Conservation (phyloP, 2,113 vertebrate species). For the Mormoops blainvillei region DNA sequence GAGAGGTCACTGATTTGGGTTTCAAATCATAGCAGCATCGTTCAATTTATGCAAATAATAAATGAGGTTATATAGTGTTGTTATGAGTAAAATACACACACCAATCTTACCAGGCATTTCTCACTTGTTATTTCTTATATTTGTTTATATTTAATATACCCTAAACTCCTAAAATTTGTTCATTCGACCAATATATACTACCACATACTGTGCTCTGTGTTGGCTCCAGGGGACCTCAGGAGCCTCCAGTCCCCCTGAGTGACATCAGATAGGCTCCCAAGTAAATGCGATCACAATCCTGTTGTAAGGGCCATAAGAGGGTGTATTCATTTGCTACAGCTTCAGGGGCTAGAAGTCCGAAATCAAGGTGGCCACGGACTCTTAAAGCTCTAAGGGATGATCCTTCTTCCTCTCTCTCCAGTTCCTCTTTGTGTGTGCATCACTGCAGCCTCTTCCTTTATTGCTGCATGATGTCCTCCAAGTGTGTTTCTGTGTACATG, state of each 20-base stretch:
- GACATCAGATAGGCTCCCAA: background rate
- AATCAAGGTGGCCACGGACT: background rate
- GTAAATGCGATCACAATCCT: background rate
- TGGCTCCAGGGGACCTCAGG: background rate
- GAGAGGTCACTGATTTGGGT: background rate
- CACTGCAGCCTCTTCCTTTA: background rate
- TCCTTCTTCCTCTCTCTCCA: background rate
- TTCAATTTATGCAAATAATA: conserved; percentile 34
- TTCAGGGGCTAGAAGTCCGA: background rate
- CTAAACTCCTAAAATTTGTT: conserved; percentile 20
- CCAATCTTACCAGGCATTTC: background rate
- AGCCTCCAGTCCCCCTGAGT: background rate
- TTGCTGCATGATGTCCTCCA: fast-evolving
- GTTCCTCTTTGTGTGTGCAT: background rate
- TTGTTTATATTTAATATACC: conserved; percentile 41
- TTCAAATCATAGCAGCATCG: conserved; percentile 2
- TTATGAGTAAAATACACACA: conserved; percentile 27
- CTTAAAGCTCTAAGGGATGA: background rate
- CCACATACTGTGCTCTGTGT: background rate
- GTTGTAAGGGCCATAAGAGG: background rate
- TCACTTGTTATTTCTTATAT: conserved; percentile 58
- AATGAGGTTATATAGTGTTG: background rate
- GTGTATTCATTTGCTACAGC: background rate
- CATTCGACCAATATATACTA: conserved; percentile 24
- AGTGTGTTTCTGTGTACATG: background rate